These are phyloP conservation scores for Ptychobarbus kaznakovi DNA, from an alignment of 2,797 vertebrate genomes.

Conservation along the genomic window DNA sequence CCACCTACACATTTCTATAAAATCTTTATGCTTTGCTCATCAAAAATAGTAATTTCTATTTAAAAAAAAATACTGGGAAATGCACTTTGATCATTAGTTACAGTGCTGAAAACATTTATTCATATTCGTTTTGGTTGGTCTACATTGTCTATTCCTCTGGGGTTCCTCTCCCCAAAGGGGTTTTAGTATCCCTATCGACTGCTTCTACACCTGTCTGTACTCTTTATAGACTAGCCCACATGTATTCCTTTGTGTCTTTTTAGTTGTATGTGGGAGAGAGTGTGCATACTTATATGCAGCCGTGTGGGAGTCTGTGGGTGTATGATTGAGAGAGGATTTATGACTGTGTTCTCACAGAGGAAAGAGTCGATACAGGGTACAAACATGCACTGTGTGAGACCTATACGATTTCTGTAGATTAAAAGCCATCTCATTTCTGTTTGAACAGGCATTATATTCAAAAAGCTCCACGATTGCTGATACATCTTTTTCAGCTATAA, in stretches of 20 bases:
- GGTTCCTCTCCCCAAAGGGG: conserved; percentile 24
- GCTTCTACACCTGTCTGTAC: conserved; percentile 41
- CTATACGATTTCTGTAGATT: conserved; percentile 2
- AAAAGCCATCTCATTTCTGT: conserved; percentile 8
- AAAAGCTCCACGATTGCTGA: neutral
- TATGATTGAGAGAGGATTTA: conserved; percentile 60
- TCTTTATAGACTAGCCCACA: conserved; percentile 45
- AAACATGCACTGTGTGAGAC: conserved; percentile 24
- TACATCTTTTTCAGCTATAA: neutral
- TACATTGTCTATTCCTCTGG: conserved; percentile 16
- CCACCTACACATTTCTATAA: neutral
- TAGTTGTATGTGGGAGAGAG: conserved; percentile 32
- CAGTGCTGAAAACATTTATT: conserved; percentile 23
- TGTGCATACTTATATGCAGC: conserved; percentile 8
- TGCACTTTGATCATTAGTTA: conserved; percentile 6
- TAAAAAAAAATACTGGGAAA: neutral
- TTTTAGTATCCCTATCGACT: conserved; percentile 32
- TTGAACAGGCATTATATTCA: neutral
- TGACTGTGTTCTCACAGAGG: conserved; percentile 46
- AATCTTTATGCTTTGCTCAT: neutral
- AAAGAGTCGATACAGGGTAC: conserved; percentile 48
- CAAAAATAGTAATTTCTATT: neutral
- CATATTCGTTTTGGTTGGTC: neutral
- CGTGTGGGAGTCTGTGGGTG: conserved; percentile 63
- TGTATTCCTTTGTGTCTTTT: conserved; percentile 50